Percentiles rank a stretch among this genome's conserved stretches.
phyloP scores from a whole-genome alignment of 2,797 vertebrate species.

The Microtus agrestis region DNA sequence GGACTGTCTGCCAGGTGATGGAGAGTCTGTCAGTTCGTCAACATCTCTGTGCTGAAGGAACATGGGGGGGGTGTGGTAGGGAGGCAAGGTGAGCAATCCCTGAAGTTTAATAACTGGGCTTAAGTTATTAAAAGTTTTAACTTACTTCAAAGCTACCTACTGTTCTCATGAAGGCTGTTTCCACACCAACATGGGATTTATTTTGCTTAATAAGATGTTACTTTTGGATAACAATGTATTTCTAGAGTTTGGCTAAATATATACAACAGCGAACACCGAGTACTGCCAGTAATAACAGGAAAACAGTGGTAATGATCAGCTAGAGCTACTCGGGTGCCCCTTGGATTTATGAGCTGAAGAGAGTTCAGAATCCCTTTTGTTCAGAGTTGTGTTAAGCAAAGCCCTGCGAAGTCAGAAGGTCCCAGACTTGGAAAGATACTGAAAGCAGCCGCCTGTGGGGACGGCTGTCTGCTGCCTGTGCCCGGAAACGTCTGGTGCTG shows the following conservation, averaged over 20 bases:
- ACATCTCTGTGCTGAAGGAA: neutral
- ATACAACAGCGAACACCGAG: neutral
- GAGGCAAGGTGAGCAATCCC: neutral
- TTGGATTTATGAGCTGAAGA: neutral
- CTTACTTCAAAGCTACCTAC: neutral
- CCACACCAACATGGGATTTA: neutral
- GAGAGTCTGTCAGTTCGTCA: neutral
- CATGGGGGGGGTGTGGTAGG: neutral
- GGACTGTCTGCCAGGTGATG: neutral
- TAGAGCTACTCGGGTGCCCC: neutral
- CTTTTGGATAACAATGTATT: neutral
- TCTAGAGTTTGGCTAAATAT: conserved; percentile 31
- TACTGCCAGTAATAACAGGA: neutral
- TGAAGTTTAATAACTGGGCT: neutral
- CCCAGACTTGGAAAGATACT: neutral
- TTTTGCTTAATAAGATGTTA: conserved; percentile 28
- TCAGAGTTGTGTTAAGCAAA: neutral
- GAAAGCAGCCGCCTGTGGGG: neutral
- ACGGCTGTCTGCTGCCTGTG: too few species aligned
- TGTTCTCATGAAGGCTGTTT: neutral
- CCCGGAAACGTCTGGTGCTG: neutral
- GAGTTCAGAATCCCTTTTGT: neutral
- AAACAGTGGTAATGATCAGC: neutral
- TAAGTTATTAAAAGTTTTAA: neutral
- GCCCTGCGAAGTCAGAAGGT: neutral